These are phyloP conservation scores for Ornithorhynchus anatinus DNA, from an alignment of 2,113 vertebrate genomes.

Conservation along the genomic window DNA sequence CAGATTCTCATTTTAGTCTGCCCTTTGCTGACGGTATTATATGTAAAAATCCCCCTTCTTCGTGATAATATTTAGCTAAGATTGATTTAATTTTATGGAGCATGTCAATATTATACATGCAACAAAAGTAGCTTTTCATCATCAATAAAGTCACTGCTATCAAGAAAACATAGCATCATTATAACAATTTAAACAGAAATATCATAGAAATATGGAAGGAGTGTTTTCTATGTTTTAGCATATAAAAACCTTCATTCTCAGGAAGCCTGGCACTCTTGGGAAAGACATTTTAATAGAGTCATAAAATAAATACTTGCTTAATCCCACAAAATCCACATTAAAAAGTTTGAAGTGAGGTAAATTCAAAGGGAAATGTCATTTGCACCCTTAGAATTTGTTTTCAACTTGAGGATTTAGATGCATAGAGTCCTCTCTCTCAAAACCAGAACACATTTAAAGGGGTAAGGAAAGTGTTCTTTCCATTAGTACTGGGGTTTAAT, in stretches of 20 bases:
- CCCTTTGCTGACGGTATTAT: too few relatives aligned
- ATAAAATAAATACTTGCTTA: not conserved
- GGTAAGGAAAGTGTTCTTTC: not conserved
- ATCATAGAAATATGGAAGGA: not conserved
- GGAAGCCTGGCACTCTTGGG: not conserved
- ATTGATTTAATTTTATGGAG: not conserved
- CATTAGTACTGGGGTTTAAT: not conserved
- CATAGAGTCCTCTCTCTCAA: not conserved
- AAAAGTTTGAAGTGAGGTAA: not conserved
- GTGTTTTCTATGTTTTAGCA: not conserved
- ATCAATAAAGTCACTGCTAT: not conserved
- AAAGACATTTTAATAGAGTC: not conserved
- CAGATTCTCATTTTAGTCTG: not conserved
- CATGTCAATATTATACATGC: not conserved
- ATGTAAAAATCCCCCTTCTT: not conserved
- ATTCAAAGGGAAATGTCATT: not conserved
- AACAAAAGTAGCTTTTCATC: not conserved
- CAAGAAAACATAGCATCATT: not conserved
- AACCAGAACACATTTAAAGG: not conserved
- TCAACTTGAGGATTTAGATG: not conserved
- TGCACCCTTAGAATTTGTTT: not conserved
- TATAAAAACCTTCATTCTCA: constrained; percentile 5
- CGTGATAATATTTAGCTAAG: not conserved
- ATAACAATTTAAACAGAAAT: not conserved
- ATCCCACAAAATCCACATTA: not conserved